phyloP scores from a whole-genome alignment of 2,797 vertebrate species.

The Lycodopsis pacificus region DNA sequence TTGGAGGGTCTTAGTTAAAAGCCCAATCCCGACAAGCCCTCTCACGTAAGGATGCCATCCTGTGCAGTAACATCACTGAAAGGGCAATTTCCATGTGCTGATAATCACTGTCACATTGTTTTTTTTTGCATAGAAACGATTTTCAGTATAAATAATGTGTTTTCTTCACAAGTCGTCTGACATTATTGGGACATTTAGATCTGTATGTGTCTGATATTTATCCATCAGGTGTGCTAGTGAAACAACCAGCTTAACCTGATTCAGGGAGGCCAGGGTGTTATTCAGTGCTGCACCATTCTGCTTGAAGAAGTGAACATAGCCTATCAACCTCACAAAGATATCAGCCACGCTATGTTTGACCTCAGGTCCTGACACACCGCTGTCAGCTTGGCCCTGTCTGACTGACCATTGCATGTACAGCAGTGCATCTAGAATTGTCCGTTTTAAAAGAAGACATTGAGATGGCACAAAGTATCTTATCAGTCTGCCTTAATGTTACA shows the following conservation, averaged over 20 bases:
- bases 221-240: background rate
- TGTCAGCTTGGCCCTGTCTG: background rate
- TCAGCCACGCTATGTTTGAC: background rate
- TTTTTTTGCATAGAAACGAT: background rate
- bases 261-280: background rate
- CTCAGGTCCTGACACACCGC: background rate
- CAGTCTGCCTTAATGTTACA: background rate
- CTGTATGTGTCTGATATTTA: background rate
- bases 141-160: background rate
- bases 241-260: background rate
- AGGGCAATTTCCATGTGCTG: background rate
- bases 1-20: background rate
- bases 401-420: background rate
- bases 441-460: background rate
- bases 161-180: background rate
- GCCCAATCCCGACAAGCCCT: background rate
- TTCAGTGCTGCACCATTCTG: background rate
- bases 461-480: background rate
- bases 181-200: background rate
- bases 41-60: background rate
- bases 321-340: background rate
- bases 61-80: constrained; percentile 6
- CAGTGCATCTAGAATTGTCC: background rate
- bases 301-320: background rate
- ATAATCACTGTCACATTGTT: background rate